Percentiles rank a stretch among this genome's conserved stretches.
These are phyloP conservation scores for Stictocephala bisonia DNA, from an alignment of 2,888 invertebrate species.

Conservation along the genomic window DNA sequence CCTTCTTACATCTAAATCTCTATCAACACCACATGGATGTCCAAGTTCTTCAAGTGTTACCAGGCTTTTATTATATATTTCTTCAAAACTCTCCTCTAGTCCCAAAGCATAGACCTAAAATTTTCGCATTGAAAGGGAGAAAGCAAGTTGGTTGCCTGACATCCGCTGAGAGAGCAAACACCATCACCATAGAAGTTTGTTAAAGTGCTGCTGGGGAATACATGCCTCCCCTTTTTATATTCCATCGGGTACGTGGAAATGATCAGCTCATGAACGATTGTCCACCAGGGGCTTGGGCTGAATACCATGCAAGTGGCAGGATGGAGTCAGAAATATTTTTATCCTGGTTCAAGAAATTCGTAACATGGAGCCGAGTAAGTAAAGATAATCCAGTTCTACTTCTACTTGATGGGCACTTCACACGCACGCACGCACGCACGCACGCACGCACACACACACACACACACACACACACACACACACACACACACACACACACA, in stretches of 20 bases:
- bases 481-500: too few relatives aligned
- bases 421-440: too few relatives aligned
- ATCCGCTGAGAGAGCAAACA: constrained; percentile 57
- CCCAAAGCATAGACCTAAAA: too few relatives aligned
- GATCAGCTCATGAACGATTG: constrained; percentile 57
- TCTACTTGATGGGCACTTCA: constrained; percentile 62
- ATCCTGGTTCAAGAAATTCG: constrained; percentile 61
- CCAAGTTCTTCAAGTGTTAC: too few relatives aligned
- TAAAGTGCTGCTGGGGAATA: constrained; percentile 55
- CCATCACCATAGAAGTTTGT: constrained; percentile 58
- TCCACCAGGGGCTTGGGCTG: constrained; percentile 58
- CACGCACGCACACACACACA: too few relatives aligned
- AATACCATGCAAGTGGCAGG: constrained; percentile 59
- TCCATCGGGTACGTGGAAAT: constrained; percentile 53
- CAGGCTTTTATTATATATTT: too few relatives aligned
- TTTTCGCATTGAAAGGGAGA: too few relatives aligned
- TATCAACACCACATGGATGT: too few relatives aligned
- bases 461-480: too few relatives aligned
- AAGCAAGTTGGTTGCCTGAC: too few relatives aligned
- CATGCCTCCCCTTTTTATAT: constrained; percentile 59
- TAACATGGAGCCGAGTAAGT: constrained; percentile 57
- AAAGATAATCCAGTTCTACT: constrained; percentile 60
- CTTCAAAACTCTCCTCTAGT: too few relatives aligned
- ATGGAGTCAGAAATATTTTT: constrained; percentile 61
- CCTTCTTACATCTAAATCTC: too few relatives aligned